Base-by-base conservation (phyloP, 2,888 invertebrate genomes). In the Lepidochrysops patricia region DNA sequence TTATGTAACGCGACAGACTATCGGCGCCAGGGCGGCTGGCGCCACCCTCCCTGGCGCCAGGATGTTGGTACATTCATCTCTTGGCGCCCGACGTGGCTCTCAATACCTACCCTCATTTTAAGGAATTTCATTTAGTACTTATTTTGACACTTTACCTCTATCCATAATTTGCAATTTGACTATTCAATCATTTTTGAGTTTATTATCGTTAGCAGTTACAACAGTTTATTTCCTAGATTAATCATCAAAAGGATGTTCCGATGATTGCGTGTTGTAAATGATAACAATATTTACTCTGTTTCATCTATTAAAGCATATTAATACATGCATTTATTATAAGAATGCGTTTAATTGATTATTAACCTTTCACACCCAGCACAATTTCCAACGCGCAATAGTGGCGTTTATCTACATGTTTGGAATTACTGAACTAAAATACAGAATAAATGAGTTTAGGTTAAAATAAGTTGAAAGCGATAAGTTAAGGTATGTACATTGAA, bases 21-120 rank as follows among this genome's bases (percentile, higher is more conserved):
- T 78, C 84, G 91, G 90, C 90, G 90, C 90, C 91, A 79, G 84
- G 70, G 82, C 76, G 89, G 74, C 90, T 87, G 91, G 91, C 91
- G 90, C 73, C 54, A 54, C 54, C 29, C 50, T 50, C 54, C 52
- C 54, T 19, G 54, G 54, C 54, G 54, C 54, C 54, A 54, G 54
- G 54, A 54, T 54, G 54, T 54, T 54, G 54, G 54, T 54, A 54
- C 54, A 54, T 54, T 54, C 50, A 34, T 52, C 50, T 52, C 34
- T 52, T 75, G 78, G 76, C 84, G 84, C 84, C 84, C 84, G 74
- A 71, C 75, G 63, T 65, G 79, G 75, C 71, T 66, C 74, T 54
- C 54, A 32, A 54, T 54, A 54, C 54, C 15, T 54, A 54, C 54
- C 15, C 15, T 35, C 58, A 35, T 34, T 50, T 25, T 34, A 48